phyloP scores from a whole-genome alignment of 2,888 invertebrate genomes.

The Orgyia antiqua region DNA sequence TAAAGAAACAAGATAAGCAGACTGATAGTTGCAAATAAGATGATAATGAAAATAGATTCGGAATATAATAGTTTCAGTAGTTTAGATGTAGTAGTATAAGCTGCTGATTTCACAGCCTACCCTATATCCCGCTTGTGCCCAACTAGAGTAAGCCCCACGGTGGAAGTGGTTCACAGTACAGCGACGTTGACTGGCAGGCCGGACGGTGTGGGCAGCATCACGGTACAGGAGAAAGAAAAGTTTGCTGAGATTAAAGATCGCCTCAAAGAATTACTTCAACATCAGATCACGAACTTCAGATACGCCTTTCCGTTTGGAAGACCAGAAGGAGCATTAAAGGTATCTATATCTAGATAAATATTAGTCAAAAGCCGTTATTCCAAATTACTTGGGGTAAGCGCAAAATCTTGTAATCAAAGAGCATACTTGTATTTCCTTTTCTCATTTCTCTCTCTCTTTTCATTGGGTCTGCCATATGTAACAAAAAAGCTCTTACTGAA shows the following conservation, averaged over 20 bases:
- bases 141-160: slow-evolving; percentile 72
- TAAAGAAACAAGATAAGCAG: no score
- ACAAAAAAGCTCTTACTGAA: no score
- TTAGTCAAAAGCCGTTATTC: no score
- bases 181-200: slow-evolving; percentile 86
- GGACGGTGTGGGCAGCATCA: slow-evolving; percentile 99
- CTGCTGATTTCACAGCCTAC: slow-evolving; percentile 49
- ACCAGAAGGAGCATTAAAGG: slow-evolving; percentile 97
- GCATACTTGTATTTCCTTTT: no score
- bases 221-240: slow-evolving; percentile 97
- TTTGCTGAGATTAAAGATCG: slow-evolving; percentile 98
- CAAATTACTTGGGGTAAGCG: not conserved
- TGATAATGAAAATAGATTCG: no score
- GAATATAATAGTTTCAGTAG: slow-evolving; percentile 3
- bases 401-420: not conserved
- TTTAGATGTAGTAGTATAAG: slow-evolving; percentile 15
- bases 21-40: no score
- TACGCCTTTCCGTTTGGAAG: slow-evolving; percentile 99
- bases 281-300: slow-evolving; percentile 99
- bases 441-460: no score
- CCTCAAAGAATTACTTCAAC: slow-evolving; percentile 93
- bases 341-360: slow-evolving; percentile 17
- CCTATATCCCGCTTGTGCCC: slow-evolving; percentile 68
- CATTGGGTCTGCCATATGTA: no score
- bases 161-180: slow-evolving; percentile 74